A percentile compares a stretch with the other conserved stretches of the same genome.
phyloP scores from a whole-genome alignment of 2,888 invertebrate genomes.

The Drepanosiphum platanoidis region DNA sequence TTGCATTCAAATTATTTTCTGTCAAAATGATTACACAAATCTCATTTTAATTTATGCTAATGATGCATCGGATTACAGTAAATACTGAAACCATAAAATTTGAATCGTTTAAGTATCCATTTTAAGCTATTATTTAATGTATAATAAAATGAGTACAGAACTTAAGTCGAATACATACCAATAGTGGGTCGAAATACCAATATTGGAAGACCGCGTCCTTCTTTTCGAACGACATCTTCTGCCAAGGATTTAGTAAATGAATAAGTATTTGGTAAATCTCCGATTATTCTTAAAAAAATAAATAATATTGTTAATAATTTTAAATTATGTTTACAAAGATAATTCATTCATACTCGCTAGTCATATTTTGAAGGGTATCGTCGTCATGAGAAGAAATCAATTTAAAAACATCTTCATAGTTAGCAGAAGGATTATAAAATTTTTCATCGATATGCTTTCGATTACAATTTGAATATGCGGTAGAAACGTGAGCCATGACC shows the following conservation, averaged over 20 bases:
- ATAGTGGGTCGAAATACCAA: constrained; percentile 85
- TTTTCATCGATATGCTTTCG: constrained; percentile 67
- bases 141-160: not conserved
- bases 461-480: constrained; percentile 68
- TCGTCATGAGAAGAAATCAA: constrained; percentile 67
- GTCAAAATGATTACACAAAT: too few species aligned
- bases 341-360: constrained; percentile 66
- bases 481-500: constrained; percentile 67
- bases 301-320: not conserved
- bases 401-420: constrained; percentile 66
- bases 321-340: not conserved
- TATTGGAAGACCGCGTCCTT: constrained; percentile 74
- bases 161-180: constrained; percentile 69
- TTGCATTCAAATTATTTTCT: too few species aligned
- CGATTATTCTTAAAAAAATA: constrained; percentile 65
- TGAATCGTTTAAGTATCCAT: not conserved
- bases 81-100: not conserved
- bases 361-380: constrained; percentile 67
- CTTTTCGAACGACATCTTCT: constrained; percentile 75
- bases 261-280: constrained; percentile 83
- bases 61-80: too few species aligned
- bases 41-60: too few species aligned
- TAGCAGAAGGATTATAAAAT: constrained; percentile 67
- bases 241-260: constrained; percentile 87
- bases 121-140: too few species aligned